These are phyloP conservation scores for Drosophila tanythrix DNA, from an alignment of 2,888 invertebrate species.

Conservation along the genomic window DNA sequence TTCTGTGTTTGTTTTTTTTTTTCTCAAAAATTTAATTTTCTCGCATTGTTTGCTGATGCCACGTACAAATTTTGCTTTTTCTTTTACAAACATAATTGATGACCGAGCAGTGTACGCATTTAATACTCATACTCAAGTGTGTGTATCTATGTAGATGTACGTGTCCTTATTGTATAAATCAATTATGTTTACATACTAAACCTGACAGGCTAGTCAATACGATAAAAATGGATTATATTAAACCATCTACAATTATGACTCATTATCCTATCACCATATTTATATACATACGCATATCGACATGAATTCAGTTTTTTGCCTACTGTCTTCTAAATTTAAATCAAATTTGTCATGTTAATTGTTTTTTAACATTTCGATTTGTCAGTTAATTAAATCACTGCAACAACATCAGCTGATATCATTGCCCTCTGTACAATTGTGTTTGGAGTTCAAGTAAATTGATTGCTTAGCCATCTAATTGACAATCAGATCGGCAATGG, in stretches of 20 bases:
- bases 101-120: slow-evolving; percentile 37
- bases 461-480: slow-evolving; percentile 49
- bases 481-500: slow-evolving; percentile 61
- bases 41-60: slow-evolving; percentile 47
- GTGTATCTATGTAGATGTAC: slow-evolving; percentile 4
- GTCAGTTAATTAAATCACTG: neutral
- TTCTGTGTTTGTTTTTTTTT: slow-evolving; percentile 4
- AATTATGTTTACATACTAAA: neutral
- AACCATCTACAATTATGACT: neutral
- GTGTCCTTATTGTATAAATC: neutral
- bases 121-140: slow-evolving; percentile 1
- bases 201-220: neutral
- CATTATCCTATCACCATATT: neutral
- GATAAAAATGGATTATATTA: neutral
- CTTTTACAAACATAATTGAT: slow-evolving; percentile 44
- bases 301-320: neutral
- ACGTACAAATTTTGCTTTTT: slow-evolving; percentile 30
- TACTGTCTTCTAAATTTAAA: neutral
- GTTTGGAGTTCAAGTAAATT: slow-evolving; percentile 15
- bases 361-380: neutral
- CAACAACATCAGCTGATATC: neutral
- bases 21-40: slow-evolving; percentile 53
- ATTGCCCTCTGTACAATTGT: slow-evolving; percentile 15
- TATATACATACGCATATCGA: neutral
- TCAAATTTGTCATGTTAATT: neutral